Base-by-base conservation (phyloP, 2,888 invertebrate species). In the Heliconius cydno region DNA sequence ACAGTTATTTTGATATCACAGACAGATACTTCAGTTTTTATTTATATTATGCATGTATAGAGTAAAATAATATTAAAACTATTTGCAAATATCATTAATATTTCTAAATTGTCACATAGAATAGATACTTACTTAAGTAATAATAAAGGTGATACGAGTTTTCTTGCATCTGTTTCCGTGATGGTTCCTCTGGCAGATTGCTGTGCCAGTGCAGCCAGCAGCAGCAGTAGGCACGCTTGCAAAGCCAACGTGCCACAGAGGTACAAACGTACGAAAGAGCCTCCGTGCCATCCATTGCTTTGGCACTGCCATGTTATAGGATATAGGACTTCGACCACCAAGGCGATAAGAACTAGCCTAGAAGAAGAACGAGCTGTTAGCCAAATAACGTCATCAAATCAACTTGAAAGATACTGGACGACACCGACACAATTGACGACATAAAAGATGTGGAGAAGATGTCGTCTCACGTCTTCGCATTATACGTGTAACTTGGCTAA, bases 151-250 rank as follows among this genome's bases (percentile, higher is more conserved):
- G 97, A 96, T 19, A 98, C 97, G 85, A 96, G 95, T 86, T 96
- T 96, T 84, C 98, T 95, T 10, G 97, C 96, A 78, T 96, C 95
- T 41, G 96, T 96, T 84, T 98, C 97, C 81, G 97, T 97, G 85
- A 98, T 98, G 81, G 97, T 97, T 46, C 98, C 98, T 85, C 96
- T 95, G 19, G 97, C 96, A 84, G 97, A 97, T 85, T 97, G 96
- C 88, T 96, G 96, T 60, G 97, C 96, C 84, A 97, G 94, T 41
- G 96, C 96, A 68, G 96, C 95, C 82, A 97, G 92, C 60, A 97
- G 93, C 84, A 97, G 88, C 88, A 97, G 96, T 78, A 97, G 95
- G 66, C 96, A 89, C 22, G 96, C 96, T 80, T 97, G 96, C 83
- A 97, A 94, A 13, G 95, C 94, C 87, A 97, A 91, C 86, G 96